A percentile compares a stretch with the other conserved stretches of the same genome.
Evolutionary conservation across 2,888 invertebrate genomes (phyloP).

Genomic region (Lamellibrachia columna): DNA sequence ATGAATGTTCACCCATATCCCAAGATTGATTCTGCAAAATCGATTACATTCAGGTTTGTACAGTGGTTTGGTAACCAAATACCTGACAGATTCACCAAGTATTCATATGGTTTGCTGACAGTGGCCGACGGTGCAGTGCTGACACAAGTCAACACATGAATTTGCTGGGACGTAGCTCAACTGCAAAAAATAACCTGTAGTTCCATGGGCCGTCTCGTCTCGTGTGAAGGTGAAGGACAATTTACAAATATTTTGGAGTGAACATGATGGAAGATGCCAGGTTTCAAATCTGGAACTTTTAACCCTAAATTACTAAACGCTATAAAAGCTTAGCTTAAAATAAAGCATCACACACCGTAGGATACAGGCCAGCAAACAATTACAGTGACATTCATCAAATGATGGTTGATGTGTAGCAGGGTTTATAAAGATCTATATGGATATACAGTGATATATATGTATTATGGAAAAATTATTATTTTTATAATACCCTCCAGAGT

Average conservation of each 20-base stretch:
- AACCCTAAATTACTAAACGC: no score
- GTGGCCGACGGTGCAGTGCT: no score
- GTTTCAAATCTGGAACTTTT: no score
- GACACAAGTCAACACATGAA: no score
- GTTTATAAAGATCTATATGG: neutral
- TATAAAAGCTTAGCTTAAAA: no score
- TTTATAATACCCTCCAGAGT: neutral
- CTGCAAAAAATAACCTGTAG: no score
- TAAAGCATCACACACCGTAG: neutral
- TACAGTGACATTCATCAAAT: neutral
- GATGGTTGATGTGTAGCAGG: neutral
- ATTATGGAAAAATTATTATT: neutral
- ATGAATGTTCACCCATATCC: neutral
- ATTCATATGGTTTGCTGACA: no score
- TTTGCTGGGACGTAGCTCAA: no score
- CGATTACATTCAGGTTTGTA: neutral
- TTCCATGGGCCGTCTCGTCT: no score
- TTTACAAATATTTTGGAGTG: neutral
- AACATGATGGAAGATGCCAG: neutral
- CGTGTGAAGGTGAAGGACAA: neutral
- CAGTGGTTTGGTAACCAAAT: neutral
- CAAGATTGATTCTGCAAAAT: neutral
- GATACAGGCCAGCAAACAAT: neutral
- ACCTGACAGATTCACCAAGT: neutral
- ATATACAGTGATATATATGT: neutral